Percentiles rank a stretch among this genome's conserved stretches.
Conservation (phyloP, 2,797 vertebrate species). For the Sparus aurata region DNA sequence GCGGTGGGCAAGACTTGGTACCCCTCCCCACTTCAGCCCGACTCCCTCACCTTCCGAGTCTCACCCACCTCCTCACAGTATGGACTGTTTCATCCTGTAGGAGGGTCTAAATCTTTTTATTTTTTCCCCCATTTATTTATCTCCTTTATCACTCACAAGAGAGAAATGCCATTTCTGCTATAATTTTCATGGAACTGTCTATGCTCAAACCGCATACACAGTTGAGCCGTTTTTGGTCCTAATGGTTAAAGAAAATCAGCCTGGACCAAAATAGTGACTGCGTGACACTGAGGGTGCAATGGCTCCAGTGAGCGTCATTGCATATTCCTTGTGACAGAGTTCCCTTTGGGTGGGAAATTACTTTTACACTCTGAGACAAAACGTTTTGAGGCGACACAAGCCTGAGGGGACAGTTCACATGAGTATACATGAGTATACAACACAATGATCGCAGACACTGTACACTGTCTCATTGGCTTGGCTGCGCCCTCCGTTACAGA, state of each 20-base stretch:
- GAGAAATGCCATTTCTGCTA: background rate
- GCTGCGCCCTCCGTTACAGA: constrained; percentile 49
- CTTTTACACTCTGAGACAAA: constrained; percentile 55
- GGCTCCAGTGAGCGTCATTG: constrained; percentile 29
- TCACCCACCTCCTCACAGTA: constrained; percentile 82
- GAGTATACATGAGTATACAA: constrained; percentile 60
- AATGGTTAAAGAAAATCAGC: constrained; percentile 17
- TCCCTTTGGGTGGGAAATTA: constrained; percentile 67
- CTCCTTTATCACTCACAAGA: constrained; percentile 24
- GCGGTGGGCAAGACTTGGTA: constrained; percentile 66
- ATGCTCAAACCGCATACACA: constrained; percentile 16
- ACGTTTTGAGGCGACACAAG: constrained; percentile 50
- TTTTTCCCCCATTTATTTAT: constrained; percentile 31
- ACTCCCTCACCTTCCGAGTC: constrained; percentile 69
- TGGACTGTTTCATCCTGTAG: constrained; percentile 68
- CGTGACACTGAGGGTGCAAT: constrained; percentile 20
- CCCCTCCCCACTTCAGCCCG: constrained; percentile 58
- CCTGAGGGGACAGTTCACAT: constrained; percentile 65
- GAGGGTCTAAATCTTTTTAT: constrained; percentile 40
- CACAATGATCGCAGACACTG: constrained; percentile 35
- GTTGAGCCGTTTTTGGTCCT: constrained; percentile 7
- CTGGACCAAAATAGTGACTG: constrained; percentile 25
- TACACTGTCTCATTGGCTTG: constrained; percentile 49
- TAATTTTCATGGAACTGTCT: constrained; percentile 18
- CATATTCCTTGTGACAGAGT: constrained; percentile 55